Conservation (phyloP, 2,888 invertebrate species). For the Drosophila merina region DNA sequence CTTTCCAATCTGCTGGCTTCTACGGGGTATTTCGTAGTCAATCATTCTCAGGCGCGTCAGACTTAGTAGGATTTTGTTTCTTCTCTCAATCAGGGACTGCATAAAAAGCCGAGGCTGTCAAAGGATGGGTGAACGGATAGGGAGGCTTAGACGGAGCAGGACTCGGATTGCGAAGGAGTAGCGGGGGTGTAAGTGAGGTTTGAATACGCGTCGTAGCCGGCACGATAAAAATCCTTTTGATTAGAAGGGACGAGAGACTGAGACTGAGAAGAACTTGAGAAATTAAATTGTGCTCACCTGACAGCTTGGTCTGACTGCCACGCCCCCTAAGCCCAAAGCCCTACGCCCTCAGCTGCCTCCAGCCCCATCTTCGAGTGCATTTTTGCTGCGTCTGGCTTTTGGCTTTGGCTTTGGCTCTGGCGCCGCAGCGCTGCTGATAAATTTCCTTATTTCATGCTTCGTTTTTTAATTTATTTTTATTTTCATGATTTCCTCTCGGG, state of each 20-base stretch:
- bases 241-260: constrained; percentile 53
- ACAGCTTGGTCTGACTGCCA: constrained; percentile 42
- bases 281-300: constrained; percentile 80
- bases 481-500: constrained; percentile 25
- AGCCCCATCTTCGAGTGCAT: constrained; percentile 36
- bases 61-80: constrained; percentile 27
- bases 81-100: constrained; percentile 31
- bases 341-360: background rate
- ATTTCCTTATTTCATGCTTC: constrained; percentile 78
- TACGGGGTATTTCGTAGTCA: constrained; percentile 36
- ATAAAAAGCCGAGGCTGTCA: constrained; percentile 61
- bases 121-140: constrained; percentile 41
- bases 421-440: constrained; percentile 67
- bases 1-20: background rate
- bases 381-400: constrained; percentile 61
- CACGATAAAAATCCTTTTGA: constrained; percentile 79
- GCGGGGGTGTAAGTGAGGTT: constrained; percentile 18
- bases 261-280: constrained; percentile 64
- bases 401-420: constrained; percentile 23
- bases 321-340: background rate
- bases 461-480: constrained; percentile 69
- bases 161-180: background rate
- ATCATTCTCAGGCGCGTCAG: constrained; percentile 29
- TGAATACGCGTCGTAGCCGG: constrained; percentile 48
- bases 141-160: background rate